phyloP scores from a whole-genome alignment of 2,888 invertebrate species.

The Erebia ligea region DNA sequence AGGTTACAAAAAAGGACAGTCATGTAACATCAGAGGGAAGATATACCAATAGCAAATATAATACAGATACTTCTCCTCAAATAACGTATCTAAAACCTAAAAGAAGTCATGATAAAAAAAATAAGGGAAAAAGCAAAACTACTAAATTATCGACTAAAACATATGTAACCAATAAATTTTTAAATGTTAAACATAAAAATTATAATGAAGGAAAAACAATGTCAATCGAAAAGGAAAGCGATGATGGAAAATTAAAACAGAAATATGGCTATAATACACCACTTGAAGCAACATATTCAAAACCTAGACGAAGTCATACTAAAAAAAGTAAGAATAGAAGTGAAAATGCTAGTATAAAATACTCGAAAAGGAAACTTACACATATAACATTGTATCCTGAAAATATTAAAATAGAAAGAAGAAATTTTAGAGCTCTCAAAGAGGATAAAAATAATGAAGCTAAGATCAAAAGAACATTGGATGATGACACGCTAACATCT shows the following conservation, averaged over 20 bases:
- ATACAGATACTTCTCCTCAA: background rate
- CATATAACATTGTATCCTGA: conserved; percentile 34
- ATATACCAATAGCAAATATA: background rate
- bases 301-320: background rate
- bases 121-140: background rate
- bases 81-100: background rate
- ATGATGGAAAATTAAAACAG: background rate
- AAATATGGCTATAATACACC: background rate
- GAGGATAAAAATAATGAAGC: background rate
- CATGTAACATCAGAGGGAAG: too few relatives aligned
- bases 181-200: too few relatives aligned
- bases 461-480: background rate
- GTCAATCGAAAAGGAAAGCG: too few relatives aligned
- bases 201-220: too few relatives aligned
- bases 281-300: background rate
- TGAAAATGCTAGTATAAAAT: background rate
- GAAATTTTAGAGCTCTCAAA: background rate
- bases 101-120: background rate
- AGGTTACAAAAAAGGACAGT: background rate
- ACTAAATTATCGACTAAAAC: background rate
- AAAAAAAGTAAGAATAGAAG: background rate
- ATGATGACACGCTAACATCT: background rate
- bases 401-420: conserved; percentile 13
- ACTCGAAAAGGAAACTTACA: conserved; percentile 15
- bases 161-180: background rate